Base-by-base conservation (phyloP, 2,113 vertebrate species). In the Ariopsis seemanni region DNA sequence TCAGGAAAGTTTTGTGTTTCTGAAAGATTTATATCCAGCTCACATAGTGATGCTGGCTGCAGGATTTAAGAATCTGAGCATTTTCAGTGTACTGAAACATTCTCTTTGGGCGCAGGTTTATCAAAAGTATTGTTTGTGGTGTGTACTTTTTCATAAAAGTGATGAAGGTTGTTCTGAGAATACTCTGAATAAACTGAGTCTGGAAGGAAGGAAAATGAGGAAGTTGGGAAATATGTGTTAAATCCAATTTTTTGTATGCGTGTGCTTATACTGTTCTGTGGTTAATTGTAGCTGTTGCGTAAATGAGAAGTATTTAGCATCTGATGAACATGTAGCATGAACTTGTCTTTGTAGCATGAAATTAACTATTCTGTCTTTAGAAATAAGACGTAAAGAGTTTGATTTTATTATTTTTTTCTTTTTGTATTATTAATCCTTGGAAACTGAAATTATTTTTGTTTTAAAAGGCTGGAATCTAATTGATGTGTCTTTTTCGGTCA, bases 171-270 rank as follows among this genome's bases (percentile, higher is more conserved):
- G 14, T 72, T 69, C 2, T 10, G 53, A 3, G n/a, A 22, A 71
- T 27, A 6, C 53, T 85, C 2, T 4, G 3, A 69, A 69, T 7
- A 67, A 5, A 22, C 18, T 18, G 7, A 65, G 50, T 52, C 30
- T 67, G 55, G 65, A 75, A 6, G 34, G 0, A 53, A 77, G 18
- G 7, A 60, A 42, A 12, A 77, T 7, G 9, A 84, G 82, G 86
- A 88, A 88, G 81, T 84, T 88, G 48, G 0, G 71, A 15, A 78
- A 57, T n/a, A 17, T 25, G n/a, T 71, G 30, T 27, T 77, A 55
- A 55, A 53, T 17, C 18, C 9, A 48, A 27, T 20, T 25, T 55
- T 48, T 22, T n/a, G 12, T 65, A 6, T 79, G 25, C 18, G 2
- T 55, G 75, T 60, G 17, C 17, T 60, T 34, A 7, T 42, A 17